Evolutionary conservation across 2,888 invertebrate genomes (phyloP), one percentile per base, ranked within the genome.

Genomic region (Iselma pallidipennis): DNA sequence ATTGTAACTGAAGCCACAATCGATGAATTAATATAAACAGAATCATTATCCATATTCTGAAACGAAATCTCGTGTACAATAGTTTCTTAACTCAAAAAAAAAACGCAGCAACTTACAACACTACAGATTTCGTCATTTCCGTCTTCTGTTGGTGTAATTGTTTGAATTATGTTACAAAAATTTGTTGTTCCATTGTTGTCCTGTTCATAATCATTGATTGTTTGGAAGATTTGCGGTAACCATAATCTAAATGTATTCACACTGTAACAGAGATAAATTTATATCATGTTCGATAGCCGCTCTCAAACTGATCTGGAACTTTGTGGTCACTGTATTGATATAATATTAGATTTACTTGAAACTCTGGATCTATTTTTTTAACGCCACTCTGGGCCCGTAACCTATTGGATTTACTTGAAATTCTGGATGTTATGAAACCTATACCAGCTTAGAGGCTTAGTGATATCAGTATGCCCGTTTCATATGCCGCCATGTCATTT

Each of bases 201-300:
- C 6, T 63, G 45, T 57, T 75, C 71, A 64, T 78, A 80, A 60
- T 80, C 78, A 55, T 75, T 76, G 45, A 90, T 88, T 78, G 90
- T 89, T 54, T 90, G 87, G 66, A 94, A 93, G 14, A 95, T 83
- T 76, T 94, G 92, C 0, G 94, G 94, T 66, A 93, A 86, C 95
- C 95, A 95, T 26, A 94, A 84, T 16, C 93, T 89, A 42, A 95
- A 83, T 0, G 93, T 92, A 75, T 94, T 94, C 66, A 90, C 72
- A 88, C 82, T 74, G 89, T 85, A 57, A 87, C 83, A n/a, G n/a
- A n/a, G n/a, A n/a, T n/a, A n/a, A n/a, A n/a, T n/a, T n/a, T n/a
- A n/a, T n/a, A n/a, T n/a, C n/a, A n/a, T n/a, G n/a, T n/a, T n/a
- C n/a, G n/a, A n/a, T n/a, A n/a, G n/a, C n/a, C n/a, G n/a, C n/a